Evolutionary conservation across 2,888 invertebrate species (phyloP).

Genomic region (Cheiracanthium punctorium): DNA sequence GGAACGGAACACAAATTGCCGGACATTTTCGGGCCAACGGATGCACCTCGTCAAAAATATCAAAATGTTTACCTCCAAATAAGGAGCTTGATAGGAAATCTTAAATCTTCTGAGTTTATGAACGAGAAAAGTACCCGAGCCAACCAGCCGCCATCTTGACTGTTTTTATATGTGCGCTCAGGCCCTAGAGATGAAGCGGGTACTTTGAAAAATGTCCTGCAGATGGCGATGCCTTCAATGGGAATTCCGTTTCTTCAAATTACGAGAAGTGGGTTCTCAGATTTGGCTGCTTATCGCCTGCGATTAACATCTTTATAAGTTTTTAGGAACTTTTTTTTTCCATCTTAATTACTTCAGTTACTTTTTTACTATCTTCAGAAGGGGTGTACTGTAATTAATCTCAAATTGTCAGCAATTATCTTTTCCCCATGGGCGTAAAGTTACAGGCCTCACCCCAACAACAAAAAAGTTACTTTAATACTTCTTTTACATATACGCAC

Average conservation of each 20-base stretch:
- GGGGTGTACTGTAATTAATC: too few relatives aligned
- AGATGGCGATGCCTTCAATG: constrained; percentile 69
- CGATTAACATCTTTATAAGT: not conserved
- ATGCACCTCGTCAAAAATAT: constrained; percentile 27
- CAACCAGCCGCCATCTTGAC: constrained; percentile 70
- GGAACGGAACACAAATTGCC: constrained; percentile 13
- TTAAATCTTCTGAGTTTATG: constrained; percentile 64
- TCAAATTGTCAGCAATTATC: too few relatives aligned
- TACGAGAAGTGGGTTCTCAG: constrained; percentile 57
- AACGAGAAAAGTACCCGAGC: constrained; percentile 68
- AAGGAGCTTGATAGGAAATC: constrained; percentile 54
- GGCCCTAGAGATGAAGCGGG: constrained; percentile 34
- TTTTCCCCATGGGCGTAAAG: too few relatives aligned
- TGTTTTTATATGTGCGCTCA: constrained; percentile 63
- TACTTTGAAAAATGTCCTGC: constrained; percentile 61
- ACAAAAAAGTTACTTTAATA: too few relatives aligned
- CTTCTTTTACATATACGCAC: too few relatives aligned
- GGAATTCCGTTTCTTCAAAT: constrained; percentile 37
- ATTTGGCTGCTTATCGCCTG: constrained; percentile 64
- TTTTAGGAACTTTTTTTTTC: not conserved
- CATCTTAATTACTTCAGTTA: not conserved
- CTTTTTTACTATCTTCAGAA: constrained; percentile 28
- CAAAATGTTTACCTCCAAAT: constrained; percentile 57
- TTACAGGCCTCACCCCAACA: too few relatives aligned
- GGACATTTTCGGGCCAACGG: constrained; percentile 1